These are phyloP conservation scores for Bos taurus DNA, from an alignment of 2,113 vertebrate genomes.

Conservation along the genomic window DNA sequence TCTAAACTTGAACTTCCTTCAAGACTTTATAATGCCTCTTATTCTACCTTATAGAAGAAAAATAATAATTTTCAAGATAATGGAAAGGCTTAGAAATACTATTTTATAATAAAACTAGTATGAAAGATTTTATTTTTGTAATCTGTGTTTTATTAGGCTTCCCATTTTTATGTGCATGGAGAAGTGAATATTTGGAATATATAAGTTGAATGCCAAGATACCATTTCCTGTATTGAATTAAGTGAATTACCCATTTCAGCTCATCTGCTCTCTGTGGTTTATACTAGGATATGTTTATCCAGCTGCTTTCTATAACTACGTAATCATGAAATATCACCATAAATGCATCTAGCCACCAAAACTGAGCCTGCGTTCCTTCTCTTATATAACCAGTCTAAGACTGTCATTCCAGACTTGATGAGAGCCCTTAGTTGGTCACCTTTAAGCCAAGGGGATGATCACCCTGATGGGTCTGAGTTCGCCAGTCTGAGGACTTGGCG, in stretches of 20 bases:
- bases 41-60: neutral
- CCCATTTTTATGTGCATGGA: neutral
- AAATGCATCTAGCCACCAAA: neutral
- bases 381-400: neutral
- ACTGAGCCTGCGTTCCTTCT: neutral
- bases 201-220: neutral
- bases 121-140: neutral
- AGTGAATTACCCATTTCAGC: neutral
- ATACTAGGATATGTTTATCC: neutral
- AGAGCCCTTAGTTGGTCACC: neutral
- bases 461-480: neutral
- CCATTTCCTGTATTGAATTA: neutral
- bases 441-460: accelerated
- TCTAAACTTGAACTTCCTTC: neutral
- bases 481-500: neutral
- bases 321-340: neutral
- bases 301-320: neutral
- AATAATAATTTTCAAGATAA: neutral
- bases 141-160: neutral
- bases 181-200: neutral
- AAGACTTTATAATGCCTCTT: neutral
- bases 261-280: neutral
- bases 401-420: neutral
- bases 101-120: neutral
- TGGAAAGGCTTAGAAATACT: neutral